Percentiles rank a stretch among this genome's conserved stretches.
Evolutionary conservation across 2,797 vertebrate genomes (phyloP).

Genomic region (Phoxinus dragarum): DNA sequence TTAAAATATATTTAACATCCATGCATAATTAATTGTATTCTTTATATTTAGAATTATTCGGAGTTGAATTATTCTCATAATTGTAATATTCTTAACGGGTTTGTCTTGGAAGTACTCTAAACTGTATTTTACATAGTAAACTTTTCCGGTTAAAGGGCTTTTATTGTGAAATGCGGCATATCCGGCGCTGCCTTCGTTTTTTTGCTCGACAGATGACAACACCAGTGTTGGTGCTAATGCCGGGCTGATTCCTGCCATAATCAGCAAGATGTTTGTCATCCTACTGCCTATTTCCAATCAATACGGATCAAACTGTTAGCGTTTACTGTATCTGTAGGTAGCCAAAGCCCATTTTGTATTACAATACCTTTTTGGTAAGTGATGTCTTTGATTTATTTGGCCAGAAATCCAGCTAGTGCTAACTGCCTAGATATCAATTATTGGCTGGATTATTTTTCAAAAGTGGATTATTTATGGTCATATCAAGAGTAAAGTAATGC

Average conservation of each 20-base stretch:
- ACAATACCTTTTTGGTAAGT: conserved; percentile 31
- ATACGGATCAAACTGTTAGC: conserved; percentile 21
- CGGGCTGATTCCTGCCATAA: conserved; percentile 19
- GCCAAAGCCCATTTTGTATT: not conserved
- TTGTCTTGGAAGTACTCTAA: not conserved
- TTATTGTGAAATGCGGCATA: conserved; percentile 39
- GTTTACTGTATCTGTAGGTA: not conserved
- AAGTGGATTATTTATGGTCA: not conserved
- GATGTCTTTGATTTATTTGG: conserved; percentile 16
- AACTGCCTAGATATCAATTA: not conserved
- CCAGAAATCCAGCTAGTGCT: conserved; percentile 25
- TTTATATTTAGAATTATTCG: not conserved
- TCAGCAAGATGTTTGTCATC: conserved; percentile 31
- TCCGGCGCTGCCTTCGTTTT: conserved; percentile 26
- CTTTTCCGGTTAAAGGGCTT: conserved; percentile 22
- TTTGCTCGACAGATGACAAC: conserved; percentile 42
- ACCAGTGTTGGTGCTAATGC: conserved; percentile 27
- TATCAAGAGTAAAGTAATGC: not conserved
- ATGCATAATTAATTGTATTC: not conserved
- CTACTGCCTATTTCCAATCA: not conserved
- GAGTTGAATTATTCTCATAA: not conserved
- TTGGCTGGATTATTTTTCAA: not conserved
- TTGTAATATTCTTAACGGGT: not conserved
- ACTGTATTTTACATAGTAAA: not conserved
- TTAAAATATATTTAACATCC: not conserved